Conservation (phyloP, 1,140 invertebrate genomes). For the Nasonia vitripennis region DNA sequence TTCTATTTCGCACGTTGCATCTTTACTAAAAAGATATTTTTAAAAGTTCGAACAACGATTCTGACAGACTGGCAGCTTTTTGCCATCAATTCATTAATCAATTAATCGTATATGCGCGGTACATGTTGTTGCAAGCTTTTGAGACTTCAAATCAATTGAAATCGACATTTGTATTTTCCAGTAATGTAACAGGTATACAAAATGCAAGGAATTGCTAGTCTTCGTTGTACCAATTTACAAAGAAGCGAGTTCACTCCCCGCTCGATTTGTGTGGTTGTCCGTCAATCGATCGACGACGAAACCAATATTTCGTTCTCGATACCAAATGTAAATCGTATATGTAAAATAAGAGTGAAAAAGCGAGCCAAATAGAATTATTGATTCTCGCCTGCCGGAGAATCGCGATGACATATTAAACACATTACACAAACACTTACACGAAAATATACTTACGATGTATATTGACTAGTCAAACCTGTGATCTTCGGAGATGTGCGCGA, state of each 20-base stretch:
- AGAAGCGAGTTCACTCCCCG: constrained; percentile 20
- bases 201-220: background rate
- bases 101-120: background rate
- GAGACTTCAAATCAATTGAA: background rate
- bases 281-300: background rate
- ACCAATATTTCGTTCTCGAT: background rate
- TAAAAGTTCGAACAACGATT: constrained; percentile 19
- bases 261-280: background rate
- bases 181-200: background rate
- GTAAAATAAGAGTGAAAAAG: constrained; percentile 19
- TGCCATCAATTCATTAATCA: background rate
- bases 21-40: background rate
- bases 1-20: background rate
- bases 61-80: background rate
- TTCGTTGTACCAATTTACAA: background rate
- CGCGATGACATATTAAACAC: background rate
- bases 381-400: constrained; percentile 17
- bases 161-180: background rate
- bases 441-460: constrained; percentile 25
- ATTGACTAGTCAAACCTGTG: constrained; percentile 50
- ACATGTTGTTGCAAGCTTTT: background rate
- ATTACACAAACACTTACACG: constrained; percentile 9
- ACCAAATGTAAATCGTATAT: background rate
- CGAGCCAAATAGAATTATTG: constrained; percentile 22
- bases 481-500: constrained; percentile 24